A percentile compares a stretch with the other conserved stretches of the same genome.
Conservation (phyloP, 2,113 vertebrate genomes). For the Pollimyrus isidori region DNA sequence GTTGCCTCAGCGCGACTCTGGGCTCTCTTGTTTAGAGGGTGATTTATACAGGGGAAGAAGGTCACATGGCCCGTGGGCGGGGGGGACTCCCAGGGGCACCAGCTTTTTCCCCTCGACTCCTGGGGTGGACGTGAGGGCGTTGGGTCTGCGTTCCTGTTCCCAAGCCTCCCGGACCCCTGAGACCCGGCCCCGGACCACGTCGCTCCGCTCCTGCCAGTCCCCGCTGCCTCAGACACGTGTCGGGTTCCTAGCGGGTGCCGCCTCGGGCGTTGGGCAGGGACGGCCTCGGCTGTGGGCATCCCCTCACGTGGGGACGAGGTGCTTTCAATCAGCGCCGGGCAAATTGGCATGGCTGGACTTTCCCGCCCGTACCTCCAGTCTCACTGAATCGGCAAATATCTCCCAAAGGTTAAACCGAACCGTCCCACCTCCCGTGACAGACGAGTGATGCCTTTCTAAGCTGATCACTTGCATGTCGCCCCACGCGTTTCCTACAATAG, state of each 20-base stretch:
- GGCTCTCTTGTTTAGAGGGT: slow-evolving; percentile 49
- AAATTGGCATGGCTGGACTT: neutral
- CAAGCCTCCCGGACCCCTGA: slow-evolving; percentile 48
- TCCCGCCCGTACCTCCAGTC: neutral
- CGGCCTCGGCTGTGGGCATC: slow-evolving; percentile 20
- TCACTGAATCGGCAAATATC: neutral
- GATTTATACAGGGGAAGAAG: slow-evolving; percentile 53
- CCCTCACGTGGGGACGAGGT: neutral
- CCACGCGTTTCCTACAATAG: neutral
- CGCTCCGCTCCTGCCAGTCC: slow-evolving; percentile 63
- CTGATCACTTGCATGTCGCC: neutral
- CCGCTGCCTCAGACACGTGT: slow-evolving; percentile 61
- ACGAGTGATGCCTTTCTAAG: neutral
- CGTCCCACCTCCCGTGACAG: neutral
- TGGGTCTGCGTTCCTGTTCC: slow-evolving; percentile 65
- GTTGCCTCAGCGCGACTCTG: slow-evolving; percentile 55
- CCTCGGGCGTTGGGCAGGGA: slow-evolving; percentile 52
- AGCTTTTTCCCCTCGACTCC: slow-evolving; percentile 59
- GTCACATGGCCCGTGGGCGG: slow-evolving; percentile 45
- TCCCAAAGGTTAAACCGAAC: neutral
- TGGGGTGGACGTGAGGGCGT: slow-evolving; percentile 48
- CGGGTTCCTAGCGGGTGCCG: slow-evolving; percentile 46
- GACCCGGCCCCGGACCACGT: slow-evolving; percentile 49
- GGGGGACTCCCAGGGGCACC: slow-evolving; percentile 40
- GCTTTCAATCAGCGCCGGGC: neutral